phyloP scores from a whole-genome alignment of 2,113 vertebrate genomes.

The Pundamilia nyererei region DNA sequence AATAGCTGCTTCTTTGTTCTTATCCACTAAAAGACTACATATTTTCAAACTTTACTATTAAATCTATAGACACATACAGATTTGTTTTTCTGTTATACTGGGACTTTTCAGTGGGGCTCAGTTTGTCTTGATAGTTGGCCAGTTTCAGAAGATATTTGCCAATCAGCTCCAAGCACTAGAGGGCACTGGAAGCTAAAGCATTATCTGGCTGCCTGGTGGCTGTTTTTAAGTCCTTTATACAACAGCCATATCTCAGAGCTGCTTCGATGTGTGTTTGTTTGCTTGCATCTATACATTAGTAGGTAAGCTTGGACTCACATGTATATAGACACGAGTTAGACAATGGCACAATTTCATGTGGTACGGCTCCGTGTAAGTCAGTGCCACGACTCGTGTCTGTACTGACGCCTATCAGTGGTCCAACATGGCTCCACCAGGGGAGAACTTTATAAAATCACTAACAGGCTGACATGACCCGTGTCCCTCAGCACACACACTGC shows the following conservation, averaged over 20 bases:
- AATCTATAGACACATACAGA: not conserved
- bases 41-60: not conserved
- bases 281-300: conserved; percentile 38
- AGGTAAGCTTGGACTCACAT: conserved; percentile 21
- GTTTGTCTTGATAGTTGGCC: not conserved
- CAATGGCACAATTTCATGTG: conserved; percentile 25
- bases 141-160: not conserved
- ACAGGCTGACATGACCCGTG: conserved; percentile 50
- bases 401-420: conserved; percentile 57
- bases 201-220: not conserved
- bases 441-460: conserved; percentile 13
- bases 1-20: not conserved
- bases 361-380: conserved; percentile 26
- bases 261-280: conserved; percentile 28
- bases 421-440: conserved; percentile 43
- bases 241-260: conserved; percentile 38
- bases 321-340: conserved; percentile 9
- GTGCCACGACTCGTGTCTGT: conserved; percentile 50
- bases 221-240: conserved; percentile 28
- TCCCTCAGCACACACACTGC: conserved; percentile 32
- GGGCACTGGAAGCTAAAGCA: conserved; percentile 72
- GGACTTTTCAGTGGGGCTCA: not conserved
- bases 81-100: not conserved
- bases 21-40: not conserved
- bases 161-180: conserved; percentile 60